Evolutionary conservation across 2,113 vertebrate species (phyloP), one percentile per base, ranked within the genome.

Genomic region (Hydrolagus affinis): DNA sequence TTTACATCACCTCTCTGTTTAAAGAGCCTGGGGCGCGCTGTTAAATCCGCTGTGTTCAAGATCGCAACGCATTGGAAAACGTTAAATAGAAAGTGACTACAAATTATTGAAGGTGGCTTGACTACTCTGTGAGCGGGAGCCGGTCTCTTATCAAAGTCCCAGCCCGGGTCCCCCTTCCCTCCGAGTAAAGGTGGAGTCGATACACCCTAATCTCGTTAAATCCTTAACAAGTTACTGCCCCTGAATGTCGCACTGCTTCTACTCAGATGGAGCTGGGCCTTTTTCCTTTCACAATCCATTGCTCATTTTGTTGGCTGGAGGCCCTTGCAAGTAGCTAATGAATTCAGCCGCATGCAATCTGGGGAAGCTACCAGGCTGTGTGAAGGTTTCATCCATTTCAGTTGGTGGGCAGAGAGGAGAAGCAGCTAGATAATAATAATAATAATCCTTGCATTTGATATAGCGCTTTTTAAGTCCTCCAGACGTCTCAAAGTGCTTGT

Each of bases 261-360:
- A 11, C 73, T 80, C 86, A 74, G 8, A 3, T 89, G 72, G 77
- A 85, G 25, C 8, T 28, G 85, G 70, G 78, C 86, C 87, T 85
- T 88, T 85, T 88, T 88, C 88, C 87, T 89, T 87, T 90, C 88
- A 87, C 89, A 91, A 91, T 85, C 86, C 66, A 32, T 88, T 86
- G 88, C 90, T 90, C 88, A 76, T 86, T 83, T 86, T 87, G 44
- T 86, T 90, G 89, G 90, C 87, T 86, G 60, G 76, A 86, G 76
- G 85, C 85, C 89, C 85, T n/a, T 86, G 85, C 28, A 85, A 87
- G 88, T 90, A 89, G 89, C 88, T 89, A 88, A 85, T 83, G 88
- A n/a, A 89, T 88, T 91, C 90, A 89, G 90, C 90, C 90, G 90
- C 90, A 89, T 91, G 89, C 91, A 92, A 91, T 91, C 89, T 89